Evolutionary conservation across 2,797 vertebrate species (phyloP).

Genomic region (Hirundo rustica): DNA sequence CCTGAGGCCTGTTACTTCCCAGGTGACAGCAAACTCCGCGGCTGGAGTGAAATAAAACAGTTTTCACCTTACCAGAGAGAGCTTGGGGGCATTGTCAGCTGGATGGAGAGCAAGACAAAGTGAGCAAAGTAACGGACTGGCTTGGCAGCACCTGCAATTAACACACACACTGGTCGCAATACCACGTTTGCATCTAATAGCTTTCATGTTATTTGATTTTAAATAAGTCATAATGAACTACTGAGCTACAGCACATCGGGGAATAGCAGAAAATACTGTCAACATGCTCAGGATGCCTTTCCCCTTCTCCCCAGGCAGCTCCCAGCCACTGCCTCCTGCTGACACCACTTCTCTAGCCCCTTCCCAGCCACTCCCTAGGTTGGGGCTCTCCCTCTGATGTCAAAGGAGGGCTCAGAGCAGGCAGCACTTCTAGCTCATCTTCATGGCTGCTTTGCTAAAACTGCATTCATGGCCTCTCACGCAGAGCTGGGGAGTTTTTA

Average conservation of each 20-base stretch:
- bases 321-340: neutral
- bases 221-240: neutral
- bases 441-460: neutral
- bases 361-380: neutral
- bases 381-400: neutral
- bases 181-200: neutral
- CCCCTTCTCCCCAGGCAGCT: neutral
- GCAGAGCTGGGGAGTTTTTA: neutral
- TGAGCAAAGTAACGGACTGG: neutral
- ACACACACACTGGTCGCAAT: neutral
- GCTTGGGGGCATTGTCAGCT: neutral
- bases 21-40: neutral
- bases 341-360: neutral
- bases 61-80: neutral
- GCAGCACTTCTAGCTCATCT: neutral
- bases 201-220: neutral
- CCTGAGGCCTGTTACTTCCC: neutral
- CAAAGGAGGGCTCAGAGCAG: neutral
- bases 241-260: neutral
- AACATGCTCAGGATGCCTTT: neutral
- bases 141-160: neutral
- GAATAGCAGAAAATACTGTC: neutral
- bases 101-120: neutral
- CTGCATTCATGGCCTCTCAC: neutral
- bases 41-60: neutral